These are phyloP conservation scores for Centropus bengalensis DNA, from an alignment of 2,113 vertebrate genomes.

Conservation along the genomic window DNA sequence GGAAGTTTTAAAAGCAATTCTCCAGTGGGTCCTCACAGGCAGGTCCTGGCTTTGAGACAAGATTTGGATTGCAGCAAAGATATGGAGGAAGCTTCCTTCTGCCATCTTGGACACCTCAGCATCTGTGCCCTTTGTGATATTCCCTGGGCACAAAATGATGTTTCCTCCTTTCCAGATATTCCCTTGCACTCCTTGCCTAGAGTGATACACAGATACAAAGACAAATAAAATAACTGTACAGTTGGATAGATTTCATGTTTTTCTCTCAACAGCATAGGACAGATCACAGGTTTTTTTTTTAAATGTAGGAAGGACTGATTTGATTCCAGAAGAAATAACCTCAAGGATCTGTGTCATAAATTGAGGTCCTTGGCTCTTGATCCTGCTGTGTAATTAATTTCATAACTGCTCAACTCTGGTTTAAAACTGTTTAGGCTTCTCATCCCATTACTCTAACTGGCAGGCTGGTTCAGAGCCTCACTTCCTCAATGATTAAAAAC, in stretches of 20 bases:
- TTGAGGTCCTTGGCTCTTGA: neutral
- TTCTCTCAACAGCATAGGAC: neutral
- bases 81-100: neutral
- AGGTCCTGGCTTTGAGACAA: neutral
- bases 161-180: neutral
- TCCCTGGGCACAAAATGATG: neutral
- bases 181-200: neutral
- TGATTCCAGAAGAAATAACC: neutral
- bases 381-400: neutral
- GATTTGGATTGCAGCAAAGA: neutral
- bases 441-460: neutral
- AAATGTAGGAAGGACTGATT: neutral
- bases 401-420: neutral
- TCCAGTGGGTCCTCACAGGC: neutral
- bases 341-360: neutral
- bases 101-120: neutral
- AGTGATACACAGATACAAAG: neutral
- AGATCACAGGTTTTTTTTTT: neutral
- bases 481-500: neutral
- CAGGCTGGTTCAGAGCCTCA: neutral
- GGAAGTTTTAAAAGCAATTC: neutral
- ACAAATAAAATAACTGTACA: neutral
- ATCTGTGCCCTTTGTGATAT: neutral
- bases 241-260: neutral
- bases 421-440: constrained; percentile 3